Base-by-base conservation (phyloP, 1,140 invertebrate genomes). In the Leptopilina boulardi region DNA sequence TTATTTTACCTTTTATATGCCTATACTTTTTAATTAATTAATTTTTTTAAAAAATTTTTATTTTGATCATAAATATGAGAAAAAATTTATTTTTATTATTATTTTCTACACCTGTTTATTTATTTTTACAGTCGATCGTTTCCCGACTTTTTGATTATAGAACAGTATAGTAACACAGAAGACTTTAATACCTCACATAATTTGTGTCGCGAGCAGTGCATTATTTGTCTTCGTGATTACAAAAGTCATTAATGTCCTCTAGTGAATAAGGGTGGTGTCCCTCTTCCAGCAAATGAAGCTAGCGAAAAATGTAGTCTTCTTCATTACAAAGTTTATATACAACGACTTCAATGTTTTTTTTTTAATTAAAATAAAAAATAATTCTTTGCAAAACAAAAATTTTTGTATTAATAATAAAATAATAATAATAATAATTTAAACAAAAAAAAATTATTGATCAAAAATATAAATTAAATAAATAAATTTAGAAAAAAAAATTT, bases 151-250 rank as follows among this genome's bases (percentile, higher is more conserved):
- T 18, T 51, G 0, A 18, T 18, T 19, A 18, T n/a, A 18, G n/a
- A 51, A 51, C n/a, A 18, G 47, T 21, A 54, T 18, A 54, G 51
- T 21, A n/a, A n/a, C n/a, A n/a, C n/a, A 21, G 21, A 54, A 21
- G 18, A 21, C 51, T 19, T 54, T 54, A 21, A 54, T 54, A 54
- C n/a, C 51, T 19, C 51, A 10, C 51, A 54, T 54, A 54, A 54
- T 54, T 54, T 54, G 51, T 54, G 51, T 19, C 19, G 51, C 6
- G 51, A 21, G 51, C 5, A 54, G 51, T 54, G 51, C 51, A 54
- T 54, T 54, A 54, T 19, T 54, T 54, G 18, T 54, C 9, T 21
- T 54, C 51, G 51, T 54, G 21, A 54, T 54, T 54, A 54, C 51
- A 19, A 21, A 54, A 54, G 18, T 18, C 51, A 54, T 54, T 54